Evolutionary conservation across 2,888 invertebrate genomes (phyloP), one percentile per base, ranked within the genome.

Genomic region (Ophion costatus): DNA sequence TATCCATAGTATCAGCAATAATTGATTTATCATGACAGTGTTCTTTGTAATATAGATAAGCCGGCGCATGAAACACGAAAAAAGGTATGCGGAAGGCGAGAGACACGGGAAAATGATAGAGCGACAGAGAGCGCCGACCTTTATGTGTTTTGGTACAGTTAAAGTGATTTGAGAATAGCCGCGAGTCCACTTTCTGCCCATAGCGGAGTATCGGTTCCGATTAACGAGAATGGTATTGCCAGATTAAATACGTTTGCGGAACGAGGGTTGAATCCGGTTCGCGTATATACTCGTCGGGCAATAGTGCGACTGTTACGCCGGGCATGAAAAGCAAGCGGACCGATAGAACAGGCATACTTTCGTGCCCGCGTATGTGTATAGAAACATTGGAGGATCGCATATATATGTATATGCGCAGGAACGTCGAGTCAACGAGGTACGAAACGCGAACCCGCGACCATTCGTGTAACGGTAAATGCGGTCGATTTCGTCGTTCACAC

Each of bases 181-280:
- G 51, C 7, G 56, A 51, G 51, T 59, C n/a, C 51, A 29, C 78
- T 64, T 59, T 70, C 51, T 17, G 33, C 70, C 76, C 11, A 57
- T 64, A 33, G 73, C 59, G 45, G 64, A 42, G 69, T 81, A 77
- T 74, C 74, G 61, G 63, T 29, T 69, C 20, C 56, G 24, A 59
- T 79, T 79, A 45, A 74, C 69, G 51, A 67, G 56, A 69, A 73
- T 45, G 38, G 69, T 63, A 70, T 69, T 69, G 63, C 64, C 74
- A 69, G 81, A 75, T 84, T 84, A 81, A 84, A 80, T 80, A 81
- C 83, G 66, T 80, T 80, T 73, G 70, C 77, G 73, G 51, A 77
- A 75, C 67, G 61, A 77, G 73, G 56, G 67, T 66, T 56, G 24
- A 78, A 69, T 45, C 42, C 45, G 56, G 80, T 33, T 81, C 45